Evolutionary conservation across 2,888 invertebrate genomes (phyloP).

Genomic region (Heteromyza rotundicornis): DNA sequence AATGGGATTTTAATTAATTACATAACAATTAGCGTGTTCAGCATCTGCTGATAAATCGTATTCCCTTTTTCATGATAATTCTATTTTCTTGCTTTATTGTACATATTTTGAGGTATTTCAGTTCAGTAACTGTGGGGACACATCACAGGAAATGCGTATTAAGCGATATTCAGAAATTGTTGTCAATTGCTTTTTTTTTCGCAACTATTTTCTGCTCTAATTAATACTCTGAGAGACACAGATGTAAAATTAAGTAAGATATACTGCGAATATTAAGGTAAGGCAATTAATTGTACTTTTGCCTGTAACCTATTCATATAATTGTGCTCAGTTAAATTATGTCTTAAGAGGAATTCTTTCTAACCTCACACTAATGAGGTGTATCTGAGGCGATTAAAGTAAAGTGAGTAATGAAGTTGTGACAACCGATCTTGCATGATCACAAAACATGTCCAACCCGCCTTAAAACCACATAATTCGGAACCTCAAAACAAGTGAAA

Average conservation of each 20-base stretch:
- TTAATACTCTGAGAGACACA: conserved; percentile 16
- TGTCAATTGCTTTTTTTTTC: not conserved
- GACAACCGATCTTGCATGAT: too few relatives aligned
- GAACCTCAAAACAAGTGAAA: too few relatives aligned
- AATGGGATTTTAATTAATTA: conserved; percentile 33
- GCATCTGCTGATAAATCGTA: conserved; percentile 3
- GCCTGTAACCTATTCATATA: too few relatives aligned
- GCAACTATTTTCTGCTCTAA: conserved; percentile 19
- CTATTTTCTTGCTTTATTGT: conserved; percentile 12
- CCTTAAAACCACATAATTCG: too few relatives aligned
- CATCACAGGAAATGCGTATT: conserved; percentile 32
- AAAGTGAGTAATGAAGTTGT: too few relatives aligned
- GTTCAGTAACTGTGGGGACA: conserved; percentile 16
- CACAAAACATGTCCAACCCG: too few relatives aligned
- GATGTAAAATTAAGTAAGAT: too few relatives aligned
- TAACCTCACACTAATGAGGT: too few relatives aligned
- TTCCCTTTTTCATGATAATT: not conserved
- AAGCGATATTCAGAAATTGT: conserved; percentile 16
- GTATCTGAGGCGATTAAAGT: too few relatives aligned
- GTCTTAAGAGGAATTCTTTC: too few relatives aligned
- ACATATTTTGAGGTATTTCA: conserved; percentile 6
- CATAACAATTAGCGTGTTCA: conserved; percentile 28
- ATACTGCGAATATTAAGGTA: too few relatives aligned
- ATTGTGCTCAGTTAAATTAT: too few relatives aligned
- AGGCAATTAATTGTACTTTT: not conserved